Evolutionary conservation across 2,113 vertebrate species (phyloP), one percentile per base, ranked within the genome.

Genomic region (Anser brachyrhynchus): DNA sequence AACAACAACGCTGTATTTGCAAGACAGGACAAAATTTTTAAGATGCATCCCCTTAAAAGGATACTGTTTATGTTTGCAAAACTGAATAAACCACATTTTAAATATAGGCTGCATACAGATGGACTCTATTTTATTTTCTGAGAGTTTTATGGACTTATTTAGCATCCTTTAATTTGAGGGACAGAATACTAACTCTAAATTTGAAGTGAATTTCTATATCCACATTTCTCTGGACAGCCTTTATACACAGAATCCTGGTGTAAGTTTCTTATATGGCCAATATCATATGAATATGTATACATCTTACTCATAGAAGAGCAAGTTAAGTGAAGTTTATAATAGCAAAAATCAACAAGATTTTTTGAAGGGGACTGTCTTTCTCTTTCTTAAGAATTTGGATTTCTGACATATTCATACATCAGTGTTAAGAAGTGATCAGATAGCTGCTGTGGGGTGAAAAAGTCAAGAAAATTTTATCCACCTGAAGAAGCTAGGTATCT

Each of bases 341-440:
- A 84, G 11, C 2, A 72, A 87, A 92, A 87, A 65, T 21, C 0
- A 0, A 13, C 26, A 4, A 67, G 0, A 0, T 28, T 70, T 87
- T 84, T 57, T 49, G 25, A 2, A 8, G 3, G 5, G 3, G 16
- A 4, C 20, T 52, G 17, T 13, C 35, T 82, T 61, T 33, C 18
- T 13, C 49, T 62, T 55, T 33, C 49, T 7, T 29, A 55, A 41
- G 39, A 61, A n/a, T 70, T 52, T 81, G 49, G 5, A 25, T 23
- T 9, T 65, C 19, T 86, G n/a, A 51, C 22, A 21, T 37, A 6
- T 65, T 59, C 84, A 33, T 61, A 89, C 71, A 69, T 69, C 33
- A 57, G 0, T 26, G 12, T 57, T 91, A 59, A 64, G 41, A 88
- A 69, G 4, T 0, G 35, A 70, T 59, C 37, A 46, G 33, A 10